phyloP scores from a whole-genome alignment of 2,113 vertebrate genomes.

The Todiramphus chloris region DNA sequence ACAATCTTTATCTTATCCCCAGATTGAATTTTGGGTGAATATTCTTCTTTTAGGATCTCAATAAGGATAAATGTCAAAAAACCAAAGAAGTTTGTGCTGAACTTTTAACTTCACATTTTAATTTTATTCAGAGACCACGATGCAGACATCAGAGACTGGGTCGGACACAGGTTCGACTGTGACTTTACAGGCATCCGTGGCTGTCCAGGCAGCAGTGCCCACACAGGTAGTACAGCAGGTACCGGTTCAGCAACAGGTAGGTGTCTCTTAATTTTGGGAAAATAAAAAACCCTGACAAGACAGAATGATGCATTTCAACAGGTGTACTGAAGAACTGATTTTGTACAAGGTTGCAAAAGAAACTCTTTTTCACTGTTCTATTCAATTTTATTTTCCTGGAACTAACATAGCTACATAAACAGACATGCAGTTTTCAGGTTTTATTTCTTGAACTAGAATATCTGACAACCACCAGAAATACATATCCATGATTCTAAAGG shows the following conservation, averaged over 20 bases:
- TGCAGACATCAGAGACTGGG: slow-evolving; percentile 83
- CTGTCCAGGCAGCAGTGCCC: slow-evolving; percentile 79
- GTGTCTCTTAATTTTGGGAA: slow-evolving; percentile 16
- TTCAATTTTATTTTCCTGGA: slow-evolving; percentile 8
- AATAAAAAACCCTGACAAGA: neutral
- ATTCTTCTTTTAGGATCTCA: neutral
- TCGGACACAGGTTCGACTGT: slow-evolving; percentile 81
- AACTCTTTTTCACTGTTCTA: neutral
- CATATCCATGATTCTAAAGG: neutral
- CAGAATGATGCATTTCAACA: slow-evolving; percentile 12
- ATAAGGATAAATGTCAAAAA: slow-evolving; percentile 13
- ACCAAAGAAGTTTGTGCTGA: neutral
- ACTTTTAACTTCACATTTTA: slow-evolving; percentile 45
- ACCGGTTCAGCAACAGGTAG: slow-evolving; percentile 81
- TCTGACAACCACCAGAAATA: neutral
- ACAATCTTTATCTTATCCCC: neutral
- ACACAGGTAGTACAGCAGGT: slow-evolving; percentile 81
- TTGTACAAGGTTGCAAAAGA: neutral
- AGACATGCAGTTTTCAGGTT: neutral
- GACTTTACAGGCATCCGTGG: slow-evolving; percentile 80
- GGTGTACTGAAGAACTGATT: neutral
- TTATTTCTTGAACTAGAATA: slow-evolving; percentile 20
- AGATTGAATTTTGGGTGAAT: slow-evolving; percentile 1
- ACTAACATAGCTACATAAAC: slow-evolving; percentile 3
- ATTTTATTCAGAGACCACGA: slow-evolving; percentile 77